A percentile compares a stretch with the other conserved stretches of the same genome.
phyloP scores from a whole-genome alignment of 1,140 invertebrate genomes.

The Bombyx mori region ASM3026992v2 NC_085116.1:5518501-5519000 shows the following conservation, averaged over 20 bases:
- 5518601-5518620: no score
- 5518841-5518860: constrained; percentile 52
- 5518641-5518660: constrained; percentile 36
- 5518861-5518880: constrained; percentile 22
- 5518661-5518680: constrained; percentile 25
- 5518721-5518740: constrained; percentile 17
- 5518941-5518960: no score
- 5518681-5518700: no score
- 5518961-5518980: neutral
- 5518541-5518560: no score
- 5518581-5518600: no score
- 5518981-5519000: neutral
- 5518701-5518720: constrained; percentile 30
- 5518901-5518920: neutral
- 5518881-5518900: neutral
- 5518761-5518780: constrained; percentile 10
- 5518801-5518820: constrained; percentile 45
- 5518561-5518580: no score
- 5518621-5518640: no score
- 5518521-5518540: no score
- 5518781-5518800: constrained; percentile 35
- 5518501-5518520: no score
- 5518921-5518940: neutral
- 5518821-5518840: constrained; percentile 33
- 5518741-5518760: constrained; percentile 19